A percentile compares a stretch with the other conserved stretches of the same genome.
These are phyloP conservation scores for Tinamus major DNA, from an alignment of 2,797 vertebrate species.

Conservation along the genomic window DNA sequence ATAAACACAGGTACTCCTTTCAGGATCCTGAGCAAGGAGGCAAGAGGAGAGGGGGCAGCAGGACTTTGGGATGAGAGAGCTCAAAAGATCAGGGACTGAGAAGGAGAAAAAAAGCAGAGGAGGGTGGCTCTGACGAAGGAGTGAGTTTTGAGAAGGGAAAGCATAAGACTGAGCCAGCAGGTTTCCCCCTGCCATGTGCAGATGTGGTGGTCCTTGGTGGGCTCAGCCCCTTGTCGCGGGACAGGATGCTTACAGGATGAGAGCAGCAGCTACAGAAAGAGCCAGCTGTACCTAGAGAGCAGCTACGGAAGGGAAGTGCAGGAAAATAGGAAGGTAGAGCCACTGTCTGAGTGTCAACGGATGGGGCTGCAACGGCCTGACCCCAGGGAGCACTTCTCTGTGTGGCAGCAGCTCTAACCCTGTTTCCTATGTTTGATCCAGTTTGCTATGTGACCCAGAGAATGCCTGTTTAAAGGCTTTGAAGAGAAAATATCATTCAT, in stretches of 20 bases:
- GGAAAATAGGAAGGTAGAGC: not conserved
- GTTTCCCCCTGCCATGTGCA: not conserved
- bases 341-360: not conserved
- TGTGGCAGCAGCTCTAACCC: not conserved
- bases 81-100: not conserved
- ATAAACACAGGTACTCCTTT: not conserved
- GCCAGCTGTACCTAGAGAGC: not conserved
- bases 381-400: accelerated
- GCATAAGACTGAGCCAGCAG: not conserved
- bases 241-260: not conserved
- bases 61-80: not conserved
- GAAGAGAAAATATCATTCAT: not conserved
- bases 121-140: not conserved
- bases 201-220: not conserved
- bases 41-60: not conserved
- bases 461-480: not conserved
- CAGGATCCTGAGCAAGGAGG: not conserved
- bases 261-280: not conserved
- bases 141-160: not conserved
- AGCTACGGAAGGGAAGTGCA: not conserved
- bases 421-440: not conserved
- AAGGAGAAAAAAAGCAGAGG: not conserved
- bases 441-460: not conserved
- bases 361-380: not conserved
- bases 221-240: not conserved